Percentiles rank a stretch among this genome's conserved stretches.
Conservation (phyloP, 2,888 invertebrate species). For the Epinotia bilunana region DNA sequence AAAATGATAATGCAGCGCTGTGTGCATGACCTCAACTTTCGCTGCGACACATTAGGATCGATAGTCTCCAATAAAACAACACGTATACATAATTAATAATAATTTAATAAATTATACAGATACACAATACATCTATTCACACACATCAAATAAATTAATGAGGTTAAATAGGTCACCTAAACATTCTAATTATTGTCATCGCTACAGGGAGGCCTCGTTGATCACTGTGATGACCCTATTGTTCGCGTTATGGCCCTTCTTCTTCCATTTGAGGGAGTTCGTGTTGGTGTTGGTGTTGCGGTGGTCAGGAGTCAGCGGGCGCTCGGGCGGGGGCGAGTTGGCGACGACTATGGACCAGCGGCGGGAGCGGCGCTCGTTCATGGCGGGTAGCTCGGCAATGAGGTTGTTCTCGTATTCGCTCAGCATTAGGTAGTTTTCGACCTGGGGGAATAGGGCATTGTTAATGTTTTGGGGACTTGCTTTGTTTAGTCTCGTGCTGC, state of each 20-base stretch:
- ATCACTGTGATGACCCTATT: slow-evolving; percentile 91
- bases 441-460: slow-evolving; percentile 68
- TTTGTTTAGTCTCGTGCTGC: neutral
- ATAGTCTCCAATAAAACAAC: slow-evolving; percentile 13
- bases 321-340: slow-evolving; percentile 66
- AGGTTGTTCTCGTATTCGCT: slow-evolving; percentile 94
- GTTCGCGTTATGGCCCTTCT: slow-evolving; percentile 82
- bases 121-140: slow-evolving; percentile 80
- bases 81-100: slow-evolving; percentile 59
- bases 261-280: slow-evolving; percentile 77
- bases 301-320: slow-evolving; percentile 70
- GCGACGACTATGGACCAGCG: slow-evolving; percentile 88
- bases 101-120: slow-evolving; percentile 81
- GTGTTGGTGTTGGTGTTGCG: slow-evolving; percentile 54
- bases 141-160: slow-evolving; percentile 84
- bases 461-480: neutral
- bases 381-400: slow-evolving; percentile 90
- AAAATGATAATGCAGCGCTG: too few relatives aligned
- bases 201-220: slow-evolving; percentile 88
- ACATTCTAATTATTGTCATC: slow-evolving; percentile 75
- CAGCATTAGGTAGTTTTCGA: slow-evolving; percentile 93
- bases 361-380: slow-evolving; percentile 88
- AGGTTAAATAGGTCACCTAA: slow-evolving; percentile 82
- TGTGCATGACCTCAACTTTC: too few relatives aligned
- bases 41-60: neutral